These are phyloP conservation scores for Catocala sponsa DNA, from an alignment of 2,888 invertebrate genomes.

Conservation along the genomic window DNA sequence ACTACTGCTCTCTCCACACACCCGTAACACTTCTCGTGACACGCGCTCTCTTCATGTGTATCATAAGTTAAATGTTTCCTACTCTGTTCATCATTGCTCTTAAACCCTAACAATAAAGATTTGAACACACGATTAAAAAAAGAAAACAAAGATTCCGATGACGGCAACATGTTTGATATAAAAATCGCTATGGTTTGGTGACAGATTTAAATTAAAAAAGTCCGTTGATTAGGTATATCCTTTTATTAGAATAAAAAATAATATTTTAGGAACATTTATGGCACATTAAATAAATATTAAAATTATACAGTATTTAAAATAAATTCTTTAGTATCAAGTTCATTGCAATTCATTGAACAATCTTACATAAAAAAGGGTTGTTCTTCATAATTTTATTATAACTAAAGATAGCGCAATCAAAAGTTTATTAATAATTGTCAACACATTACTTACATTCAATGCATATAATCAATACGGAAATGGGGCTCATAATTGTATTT, in stretches of 20 bases:
- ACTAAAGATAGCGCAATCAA: too few species aligned
- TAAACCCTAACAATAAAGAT: slow-evolving; percentile 22
- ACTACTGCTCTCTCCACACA: slow-evolving; percentile 33
- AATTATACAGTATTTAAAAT: not conserved
- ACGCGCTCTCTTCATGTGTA: slow-evolving; percentile 33
- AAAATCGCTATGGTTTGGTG: slow-evolving; percentile 49
- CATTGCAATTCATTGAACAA: too few species aligned
- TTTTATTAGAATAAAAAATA: slow-evolving; percentile 36
- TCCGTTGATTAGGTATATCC: slow-evolving; percentile 11
- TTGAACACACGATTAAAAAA: slow-evolving; percentile 29
- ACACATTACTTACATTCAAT: too few species aligned
- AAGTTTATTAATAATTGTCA: too few species aligned
- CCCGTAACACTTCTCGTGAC: slow-evolving; percentile 5
- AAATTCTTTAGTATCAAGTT: too few species aligned
- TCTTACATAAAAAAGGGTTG: too few species aligned
- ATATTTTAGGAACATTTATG: slow-evolving; percentile 45
- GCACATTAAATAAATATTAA: slow-evolving; percentile 17
- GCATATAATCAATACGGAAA: too few species aligned
- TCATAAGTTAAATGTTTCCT: slow-evolving; percentile 32
- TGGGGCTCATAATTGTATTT: too few species aligned
- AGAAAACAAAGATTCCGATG: slow-evolving; percentile 33
- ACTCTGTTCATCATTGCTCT: slow-evolving; percentile 21
- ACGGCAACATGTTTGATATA: slow-evolving; percentile 29
- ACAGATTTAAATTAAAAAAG: slow-evolving; percentile 34
- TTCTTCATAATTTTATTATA: too few species aligned